These are phyloP conservation scores for Sitophilus oryzae DNA, from an alignment of 1,140 invertebrate species.

Conservation along the genomic window DNA sequence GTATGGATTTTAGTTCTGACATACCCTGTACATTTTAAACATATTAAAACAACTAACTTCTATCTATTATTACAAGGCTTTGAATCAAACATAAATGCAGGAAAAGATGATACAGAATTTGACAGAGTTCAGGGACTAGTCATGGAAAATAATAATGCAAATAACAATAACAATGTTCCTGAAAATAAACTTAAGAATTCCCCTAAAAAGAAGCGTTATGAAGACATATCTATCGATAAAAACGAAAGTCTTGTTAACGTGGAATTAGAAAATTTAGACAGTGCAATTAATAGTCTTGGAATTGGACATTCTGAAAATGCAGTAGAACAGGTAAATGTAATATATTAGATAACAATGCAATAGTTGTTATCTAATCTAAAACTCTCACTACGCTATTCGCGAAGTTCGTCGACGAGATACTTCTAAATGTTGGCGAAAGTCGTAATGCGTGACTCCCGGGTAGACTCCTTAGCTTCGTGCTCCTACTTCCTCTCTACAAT, in stretches of 20 bases:
- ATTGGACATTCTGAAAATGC: not conserved
- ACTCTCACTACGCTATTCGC: too few species aligned
- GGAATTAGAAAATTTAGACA: not conserved
- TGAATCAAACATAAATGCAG: not conserved
- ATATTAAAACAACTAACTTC: not conserved
- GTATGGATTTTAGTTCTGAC: too few species aligned
- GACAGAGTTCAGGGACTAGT: constrained; percentile 14
- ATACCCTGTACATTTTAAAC: not conserved
- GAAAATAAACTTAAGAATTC: not conserved
- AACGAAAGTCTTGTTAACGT: not conserved
- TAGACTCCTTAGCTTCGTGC: too few species aligned
- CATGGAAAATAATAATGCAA: not conserved
- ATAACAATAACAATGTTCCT: not conserved
- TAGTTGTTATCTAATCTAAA: too few species aligned
- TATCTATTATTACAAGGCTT: not conserved
- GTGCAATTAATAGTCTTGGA: not conserved
- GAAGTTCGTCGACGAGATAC: too few species aligned
- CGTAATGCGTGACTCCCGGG: too few species aligned
- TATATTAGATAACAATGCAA: too few species aligned
- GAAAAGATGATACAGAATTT: constrained; percentile 8
- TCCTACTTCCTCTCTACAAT: too few species aligned
- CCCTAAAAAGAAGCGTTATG: not conserved
- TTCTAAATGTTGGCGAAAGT: too few species aligned
- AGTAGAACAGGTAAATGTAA: not conserved
- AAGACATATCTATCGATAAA: not conserved